Percentiles rank a stretch among this genome's conserved stretches.
phyloP scores from a whole-genome alignment of 2,113 vertebrate genomes.

The Myotis yumanensis region DNA sequence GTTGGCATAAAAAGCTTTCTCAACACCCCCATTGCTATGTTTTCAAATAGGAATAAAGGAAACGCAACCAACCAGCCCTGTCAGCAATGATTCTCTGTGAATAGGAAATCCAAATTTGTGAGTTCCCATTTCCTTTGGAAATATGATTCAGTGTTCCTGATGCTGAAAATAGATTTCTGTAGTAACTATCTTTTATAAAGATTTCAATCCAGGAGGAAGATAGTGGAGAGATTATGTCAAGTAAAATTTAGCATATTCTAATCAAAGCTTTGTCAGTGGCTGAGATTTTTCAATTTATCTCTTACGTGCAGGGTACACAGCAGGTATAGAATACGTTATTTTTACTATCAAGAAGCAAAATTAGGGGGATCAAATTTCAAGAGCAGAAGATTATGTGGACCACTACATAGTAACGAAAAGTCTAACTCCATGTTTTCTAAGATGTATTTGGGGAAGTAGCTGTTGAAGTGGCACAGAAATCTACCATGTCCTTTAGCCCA shows the following conservation, averaged over 20 bases:
- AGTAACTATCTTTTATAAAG: neutral
- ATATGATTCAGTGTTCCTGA: neutral
- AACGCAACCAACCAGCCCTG: neutral
- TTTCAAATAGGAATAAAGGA: neutral
- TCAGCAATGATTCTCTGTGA: constrained; percentile 55
- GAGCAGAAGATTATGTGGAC: neutral
- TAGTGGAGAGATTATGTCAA: neutral
- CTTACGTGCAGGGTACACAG: neutral
- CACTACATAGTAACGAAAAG: neutral
- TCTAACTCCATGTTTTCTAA: neutral
- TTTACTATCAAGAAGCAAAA: neutral
- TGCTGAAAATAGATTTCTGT: neutral
- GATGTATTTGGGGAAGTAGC: neutral
- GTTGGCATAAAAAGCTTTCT: neutral
- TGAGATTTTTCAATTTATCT: neutral
- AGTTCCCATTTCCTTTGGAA: constrained; percentile 74
- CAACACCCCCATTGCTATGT: neutral
- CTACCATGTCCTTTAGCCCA: neutral
- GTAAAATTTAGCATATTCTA: neutral
- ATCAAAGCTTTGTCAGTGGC: neutral
- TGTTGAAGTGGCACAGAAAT: neutral
- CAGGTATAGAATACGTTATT: neutral
- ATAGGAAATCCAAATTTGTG: constrained; percentile 59
- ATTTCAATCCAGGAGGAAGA: constrained; percentile 8
- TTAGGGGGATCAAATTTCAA: neutral